Conservation (phyloP, 1,140 invertebrate species). For the Vollenhovia emeryi region DNA sequence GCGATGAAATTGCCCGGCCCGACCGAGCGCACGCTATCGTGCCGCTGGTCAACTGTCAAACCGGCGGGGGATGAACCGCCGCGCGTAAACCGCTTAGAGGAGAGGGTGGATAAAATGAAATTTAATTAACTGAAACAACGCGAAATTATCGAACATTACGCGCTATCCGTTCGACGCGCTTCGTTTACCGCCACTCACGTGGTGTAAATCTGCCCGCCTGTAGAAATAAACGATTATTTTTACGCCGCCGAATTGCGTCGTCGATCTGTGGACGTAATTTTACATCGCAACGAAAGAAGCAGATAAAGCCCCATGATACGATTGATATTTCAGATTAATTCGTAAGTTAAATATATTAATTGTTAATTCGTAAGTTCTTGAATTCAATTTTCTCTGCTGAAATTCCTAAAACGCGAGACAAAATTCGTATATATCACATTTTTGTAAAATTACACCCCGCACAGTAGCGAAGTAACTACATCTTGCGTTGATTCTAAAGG, state of each 20-base stretch:
- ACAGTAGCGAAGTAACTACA: too few relatives aligned
- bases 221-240: conserved; percentile 36
- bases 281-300: background rate
- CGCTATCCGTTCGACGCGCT: conserved; percentile 50
- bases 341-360: too few relatives aligned
- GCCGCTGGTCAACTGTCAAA: conserved; percentile 64
- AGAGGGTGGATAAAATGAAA: conserved; percentile 72
- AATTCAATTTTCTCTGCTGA: background rate
- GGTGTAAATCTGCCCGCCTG: background rate
- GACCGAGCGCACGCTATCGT: background rate
- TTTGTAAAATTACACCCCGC: too few relatives aligned
- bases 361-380: background rate
- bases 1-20: conserved; percentile 70
- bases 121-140: conserved; percentile 79
- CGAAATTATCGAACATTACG: conserved; percentile 73
- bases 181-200: conserved; percentile 30
- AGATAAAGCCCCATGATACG: too few relatives aligned
- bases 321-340: background rate
- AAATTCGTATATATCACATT: background rate
- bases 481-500: background rate
- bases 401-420: background rate
- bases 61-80: conserved; percentile 61
- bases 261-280: background rate
- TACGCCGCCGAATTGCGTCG: background rate
- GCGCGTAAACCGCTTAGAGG: conserved; percentile 69